Evolutionary conservation across 2,797 vertebrate species (phyloP), one percentile per base, ranked within the genome.

Genomic region (Cichlasoma orientale): DNA sequence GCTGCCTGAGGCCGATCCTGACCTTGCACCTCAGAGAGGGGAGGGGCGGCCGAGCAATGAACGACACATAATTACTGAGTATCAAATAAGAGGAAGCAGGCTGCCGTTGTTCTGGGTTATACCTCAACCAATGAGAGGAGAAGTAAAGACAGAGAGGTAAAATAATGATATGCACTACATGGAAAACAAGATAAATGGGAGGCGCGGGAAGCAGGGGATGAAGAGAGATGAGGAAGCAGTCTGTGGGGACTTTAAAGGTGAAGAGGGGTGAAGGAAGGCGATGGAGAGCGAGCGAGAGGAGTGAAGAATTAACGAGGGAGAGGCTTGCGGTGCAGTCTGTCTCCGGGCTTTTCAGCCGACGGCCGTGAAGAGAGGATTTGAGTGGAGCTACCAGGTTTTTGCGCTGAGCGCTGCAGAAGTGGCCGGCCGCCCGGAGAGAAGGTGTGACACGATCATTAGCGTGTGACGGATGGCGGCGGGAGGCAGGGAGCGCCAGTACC

Each of bases 371-470:
- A 87, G 68, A 61, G 90, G 88, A 90, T 92, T 90, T 89, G 82
- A 93, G 88, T 56, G 72, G 79, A 80, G 90, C 91, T 63, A 87
- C 88, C 84, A 80, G 85, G 23, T 84, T 93, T 93, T 94, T 92
- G 89, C 92, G 93, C 94, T 93, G 93, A 93, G 92, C 85, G 83
- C 88, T 92, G 93, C 93, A 94, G 90, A 94, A 94, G 92, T 88
- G 77, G 86, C 87, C 72, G 77, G 82, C 90, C 90, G 87, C 94
- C 92, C 79, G 86, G 91, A 92, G 92, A 91, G 93, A 90, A 94
- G 92, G 93, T 94, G 94, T 92, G 92, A 94, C 94, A 94, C 89
- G 89, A 93, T 94, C 92, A 94, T 94, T 94, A 94, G 92, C 61
- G 90, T 86, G 89, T 95, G 94, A 95, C 92, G 92, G 93, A 95